Conservation (phyloP, 2,797 vertebrate species). For the Myotis vivesi region DNA sequence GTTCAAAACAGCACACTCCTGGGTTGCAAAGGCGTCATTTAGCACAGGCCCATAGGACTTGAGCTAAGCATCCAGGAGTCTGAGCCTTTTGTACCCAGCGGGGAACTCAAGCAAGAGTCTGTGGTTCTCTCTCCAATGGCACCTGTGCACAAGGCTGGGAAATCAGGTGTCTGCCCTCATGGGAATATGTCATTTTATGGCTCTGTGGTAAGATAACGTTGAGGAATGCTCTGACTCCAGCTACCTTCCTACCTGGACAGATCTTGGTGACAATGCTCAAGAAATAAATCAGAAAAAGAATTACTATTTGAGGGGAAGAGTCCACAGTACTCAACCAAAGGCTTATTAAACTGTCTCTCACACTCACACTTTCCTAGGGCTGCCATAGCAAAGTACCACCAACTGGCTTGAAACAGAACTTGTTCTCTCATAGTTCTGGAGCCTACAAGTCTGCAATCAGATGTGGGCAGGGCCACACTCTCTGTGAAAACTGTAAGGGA, state of each 20-base stretch:
- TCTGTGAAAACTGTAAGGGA: not conserved
- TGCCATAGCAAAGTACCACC: not conserved
- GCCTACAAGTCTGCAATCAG: not conserved
- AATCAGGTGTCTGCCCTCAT: not conserved
- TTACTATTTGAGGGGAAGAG: not conserved
- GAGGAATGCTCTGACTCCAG: not conserved
- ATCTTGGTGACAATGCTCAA: not conserved
- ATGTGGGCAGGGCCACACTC: accelerated
- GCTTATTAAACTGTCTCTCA: not conserved
- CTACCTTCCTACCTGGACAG: not conserved
- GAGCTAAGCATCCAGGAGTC: not conserved
- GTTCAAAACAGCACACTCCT: not conserved
- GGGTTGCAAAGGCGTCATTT: accelerated
- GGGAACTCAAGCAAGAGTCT: not conserved
- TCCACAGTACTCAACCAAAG: not conserved
- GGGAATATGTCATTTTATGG: not conserved
- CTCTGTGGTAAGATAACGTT: not conserved
- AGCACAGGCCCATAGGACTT: not conserved
- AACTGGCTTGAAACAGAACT: not conserved
- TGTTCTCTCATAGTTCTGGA: not conserved
- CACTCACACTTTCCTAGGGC: not conserved
- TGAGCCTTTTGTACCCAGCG: not conserved
- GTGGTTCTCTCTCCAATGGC: not conserved
- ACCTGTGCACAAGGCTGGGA: accelerated
- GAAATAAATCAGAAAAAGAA: not conserved